Conservation (phyloP, 2,113 vertebrate genomes). For the Neomonachus schauinslandi region DNA sequence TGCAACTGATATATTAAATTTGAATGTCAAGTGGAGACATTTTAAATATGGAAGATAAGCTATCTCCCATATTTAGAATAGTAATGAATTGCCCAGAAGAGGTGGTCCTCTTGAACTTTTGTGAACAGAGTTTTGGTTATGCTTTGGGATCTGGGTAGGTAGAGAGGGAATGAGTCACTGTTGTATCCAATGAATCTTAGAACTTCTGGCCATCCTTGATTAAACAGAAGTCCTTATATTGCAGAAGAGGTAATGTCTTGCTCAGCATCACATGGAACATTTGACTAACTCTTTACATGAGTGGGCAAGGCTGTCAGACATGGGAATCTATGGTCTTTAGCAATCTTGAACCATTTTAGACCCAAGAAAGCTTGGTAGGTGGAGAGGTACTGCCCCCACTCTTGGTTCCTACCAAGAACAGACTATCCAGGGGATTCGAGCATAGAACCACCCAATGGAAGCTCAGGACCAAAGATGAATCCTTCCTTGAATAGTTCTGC, state of each 20-base stretch:
- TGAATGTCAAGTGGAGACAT: background rate
- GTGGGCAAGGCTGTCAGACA: background rate
- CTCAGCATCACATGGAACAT: background rate
- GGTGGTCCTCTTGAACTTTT: background rate
- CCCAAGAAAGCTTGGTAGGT: background rate
- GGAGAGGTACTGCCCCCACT: background rate
- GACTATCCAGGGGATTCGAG: background rate
- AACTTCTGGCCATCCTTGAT: background rate
- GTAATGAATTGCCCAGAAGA: background rate
- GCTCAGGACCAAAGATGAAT: background rate
- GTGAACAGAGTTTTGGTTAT: background rate
- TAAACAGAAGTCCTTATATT: background rate
- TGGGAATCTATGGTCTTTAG: background rate
- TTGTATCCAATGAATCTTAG: background rate
- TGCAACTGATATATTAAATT: background rate
- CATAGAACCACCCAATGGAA: background rate
- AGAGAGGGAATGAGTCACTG: background rate
- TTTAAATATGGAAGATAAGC: background rate
- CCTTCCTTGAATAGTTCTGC: background rate
- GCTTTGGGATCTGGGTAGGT: background rate
- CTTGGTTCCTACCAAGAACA: background rate
- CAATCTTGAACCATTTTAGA: background rate
- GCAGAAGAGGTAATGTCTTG: background rate
- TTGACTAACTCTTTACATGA: background rate
- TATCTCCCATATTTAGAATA: background rate